phyloP scores from a whole-genome alignment of 2,113 vertebrate genomes.

The Zootoca vivipara region DNA sequence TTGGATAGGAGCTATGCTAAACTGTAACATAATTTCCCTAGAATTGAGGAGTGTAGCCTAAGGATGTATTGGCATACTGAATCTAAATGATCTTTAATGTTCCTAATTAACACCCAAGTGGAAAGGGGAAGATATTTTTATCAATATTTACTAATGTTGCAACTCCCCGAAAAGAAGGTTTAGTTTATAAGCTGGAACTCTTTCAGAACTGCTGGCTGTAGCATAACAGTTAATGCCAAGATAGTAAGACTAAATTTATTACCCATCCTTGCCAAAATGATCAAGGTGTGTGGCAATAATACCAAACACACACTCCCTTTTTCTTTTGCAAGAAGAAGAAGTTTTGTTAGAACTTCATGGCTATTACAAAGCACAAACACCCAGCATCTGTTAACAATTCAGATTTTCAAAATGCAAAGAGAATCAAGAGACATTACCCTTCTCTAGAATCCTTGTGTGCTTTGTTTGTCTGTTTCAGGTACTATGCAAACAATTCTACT shows the following conservation, averaged over 20 bases:
- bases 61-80: neutral
- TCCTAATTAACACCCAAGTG: neutral
- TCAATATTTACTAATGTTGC: neutral
- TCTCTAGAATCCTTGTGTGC: neutral
- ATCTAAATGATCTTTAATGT: neutral
- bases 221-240: neutral
- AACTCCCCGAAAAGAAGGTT: neutral
- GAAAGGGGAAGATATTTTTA: neutral
- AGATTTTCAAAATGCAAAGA: neutral
- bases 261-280: neutral
- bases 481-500: conserved; percentile 78
- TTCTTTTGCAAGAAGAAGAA: neutral
- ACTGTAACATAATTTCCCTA: neutral
- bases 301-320: neutral
- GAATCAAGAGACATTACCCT: neutral
- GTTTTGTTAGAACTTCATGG: neutral
- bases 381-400: neutral
- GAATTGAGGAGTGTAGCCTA: neutral
- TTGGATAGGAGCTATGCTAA: neutral
- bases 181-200: neutral
- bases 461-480: conserved; percentile 71
- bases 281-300: neutral
- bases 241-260: neutral
- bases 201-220: neutral
- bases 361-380: neutral